Evolutionary conservation across 1,140 invertebrate species (phyloP).

Genomic region (Neodiprion virginianus): DNA sequence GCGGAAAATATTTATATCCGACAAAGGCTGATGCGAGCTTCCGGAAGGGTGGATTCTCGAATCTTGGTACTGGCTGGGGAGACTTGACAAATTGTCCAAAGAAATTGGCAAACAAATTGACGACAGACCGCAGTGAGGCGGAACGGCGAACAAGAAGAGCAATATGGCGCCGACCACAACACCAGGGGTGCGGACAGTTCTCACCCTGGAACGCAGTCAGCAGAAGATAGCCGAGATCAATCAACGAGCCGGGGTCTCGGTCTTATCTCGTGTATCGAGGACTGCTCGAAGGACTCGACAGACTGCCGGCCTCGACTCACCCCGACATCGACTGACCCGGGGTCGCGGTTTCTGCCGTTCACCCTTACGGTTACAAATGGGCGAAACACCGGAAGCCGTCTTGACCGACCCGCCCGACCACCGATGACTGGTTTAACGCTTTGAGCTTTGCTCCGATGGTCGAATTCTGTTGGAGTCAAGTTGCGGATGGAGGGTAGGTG

Average conservation of each 20-base stretch:
- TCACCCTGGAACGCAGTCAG: background rate
- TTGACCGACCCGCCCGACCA: background rate
- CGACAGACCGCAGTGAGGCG: too few species aligned
- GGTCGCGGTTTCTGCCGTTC: background rate
- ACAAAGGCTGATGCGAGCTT: too few species aligned
- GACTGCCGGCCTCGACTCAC: background rate
- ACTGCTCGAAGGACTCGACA: background rate
- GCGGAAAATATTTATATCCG: too few species aligned
- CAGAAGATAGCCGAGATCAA: conserved; percentile 2
- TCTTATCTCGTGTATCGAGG: background rate
- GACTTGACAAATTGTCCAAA: background rate
- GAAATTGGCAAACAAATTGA: background rate
- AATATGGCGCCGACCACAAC: background rate
- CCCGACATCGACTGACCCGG: background rate
- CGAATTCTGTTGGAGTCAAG: too few species aligned
- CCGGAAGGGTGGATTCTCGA: too few species aligned
- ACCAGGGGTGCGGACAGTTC: background rate
- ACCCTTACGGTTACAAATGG: background rate
- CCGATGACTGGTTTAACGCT: background rate
- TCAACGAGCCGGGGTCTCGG: background rate
- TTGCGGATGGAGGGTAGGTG: too few species aligned
- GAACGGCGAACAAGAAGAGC: background rate
- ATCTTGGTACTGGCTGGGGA: too few species aligned
- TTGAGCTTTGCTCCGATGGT: background rate
- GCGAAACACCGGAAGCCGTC: background rate